Evolutionary conservation across 2,888 invertebrate species (phyloP).

Genomic region (Xestia ashworthii): DNA sequence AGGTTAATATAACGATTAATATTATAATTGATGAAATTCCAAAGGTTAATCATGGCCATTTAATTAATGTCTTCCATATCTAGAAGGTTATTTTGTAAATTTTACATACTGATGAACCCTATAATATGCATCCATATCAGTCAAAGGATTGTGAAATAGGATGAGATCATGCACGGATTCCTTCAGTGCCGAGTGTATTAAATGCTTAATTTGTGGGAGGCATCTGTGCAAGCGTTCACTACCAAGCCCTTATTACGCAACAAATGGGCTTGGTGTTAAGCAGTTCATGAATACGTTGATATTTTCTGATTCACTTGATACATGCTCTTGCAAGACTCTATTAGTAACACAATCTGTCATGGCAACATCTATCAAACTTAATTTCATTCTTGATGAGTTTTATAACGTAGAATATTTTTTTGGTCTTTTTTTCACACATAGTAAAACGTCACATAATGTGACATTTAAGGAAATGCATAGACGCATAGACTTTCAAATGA

Average conservation of each 20-base stretch:
- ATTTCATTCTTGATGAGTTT: constrained; percentile 12
- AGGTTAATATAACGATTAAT: constrained; percentile 22
- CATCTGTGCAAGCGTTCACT: constrained; percentile 71
- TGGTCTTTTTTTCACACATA: neutral
- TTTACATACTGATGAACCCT: constrained; percentile 16
- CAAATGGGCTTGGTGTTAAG: constrained; percentile 72
- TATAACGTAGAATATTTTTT: neutral
- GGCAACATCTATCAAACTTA: constrained; percentile 26
- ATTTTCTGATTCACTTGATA: constrained; percentile 72
- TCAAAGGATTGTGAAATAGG: constrained; percentile 62
- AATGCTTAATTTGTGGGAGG: constrained; percentile 77
- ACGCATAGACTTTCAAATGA: constrained; percentile 3
- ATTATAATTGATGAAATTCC: constrained; percentile 21
- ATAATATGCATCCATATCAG: constrained; percentile 53
- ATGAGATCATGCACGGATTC: constrained; percentile 71
- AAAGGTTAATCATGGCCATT: constrained; percentile 40
- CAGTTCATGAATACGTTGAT: constrained; percentile 66
- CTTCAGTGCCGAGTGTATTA: constrained; percentile 77
- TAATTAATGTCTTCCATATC: constrained; percentile 8
- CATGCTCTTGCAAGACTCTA: constrained; percentile 61
- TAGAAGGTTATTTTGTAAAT: constrained; percentile 14
- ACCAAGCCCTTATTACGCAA: constrained; percentile 81
- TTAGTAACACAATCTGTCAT: constrained; percentile 47
- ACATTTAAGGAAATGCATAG: constrained; percentile 8
- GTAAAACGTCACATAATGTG: constrained; percentile 4